phyloP scores from a whole-genome alignment of 1,140 invertebrate genomes.

The Dinoponera quadriceps region DNA sequence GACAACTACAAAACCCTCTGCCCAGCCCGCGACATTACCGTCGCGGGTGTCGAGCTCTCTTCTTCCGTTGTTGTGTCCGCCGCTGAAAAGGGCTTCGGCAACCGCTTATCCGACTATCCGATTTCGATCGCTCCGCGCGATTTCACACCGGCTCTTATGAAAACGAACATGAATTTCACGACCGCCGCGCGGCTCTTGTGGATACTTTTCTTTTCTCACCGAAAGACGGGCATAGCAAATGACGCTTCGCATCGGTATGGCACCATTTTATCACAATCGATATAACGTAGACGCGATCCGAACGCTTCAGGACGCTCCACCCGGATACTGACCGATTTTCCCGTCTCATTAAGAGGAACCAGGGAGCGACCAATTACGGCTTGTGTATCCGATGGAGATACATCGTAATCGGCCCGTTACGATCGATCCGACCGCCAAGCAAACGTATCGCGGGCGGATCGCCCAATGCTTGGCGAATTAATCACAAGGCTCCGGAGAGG shows the following conservation, averaged over 20 bases:
- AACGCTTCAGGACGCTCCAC: not conserved
- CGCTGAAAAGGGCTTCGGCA: slow-evolving; percentile 76
- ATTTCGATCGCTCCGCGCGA: slow-evolving; percentile 69
- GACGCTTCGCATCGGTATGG: too few species aligned
- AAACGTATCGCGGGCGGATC: slow-evolving; percentile 20
- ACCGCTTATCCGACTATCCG: slow-evolving; percentile 77
- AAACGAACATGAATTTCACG: too few species aligned
- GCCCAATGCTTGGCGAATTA: slow-evolving; percentile 16
- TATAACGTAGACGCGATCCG: not conserved
- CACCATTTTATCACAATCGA: not conserved
- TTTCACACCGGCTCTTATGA: slow-evolving; percentile 29
- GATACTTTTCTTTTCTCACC: not conserved
- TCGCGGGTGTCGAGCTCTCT: slow-evolving; percentile 51
- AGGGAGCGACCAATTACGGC: slow-evolving; percentile 18
- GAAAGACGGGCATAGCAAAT: too few species aligned
- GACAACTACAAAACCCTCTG: slow-evolving; percentile 43
- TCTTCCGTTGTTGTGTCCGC: slow-evolving; percentile 47
- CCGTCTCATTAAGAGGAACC: slow-evolving; percentile 17
- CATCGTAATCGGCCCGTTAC: slow-evolving; percentile 20
- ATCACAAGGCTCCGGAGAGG: slow-evolving; percentile 20
- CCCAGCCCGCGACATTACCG: slow-evolving; percentile 54
- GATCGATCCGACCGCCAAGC: slow-evolving; percentile 17
- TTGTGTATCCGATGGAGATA: slow-evolving; percentile 19
- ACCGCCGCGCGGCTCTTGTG: not conserved
- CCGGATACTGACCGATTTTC: slow-evolving; percentile 1